Conservation (phyloP, 2,797 vertebrate genomes). For the Octomys mimax region DNA sequence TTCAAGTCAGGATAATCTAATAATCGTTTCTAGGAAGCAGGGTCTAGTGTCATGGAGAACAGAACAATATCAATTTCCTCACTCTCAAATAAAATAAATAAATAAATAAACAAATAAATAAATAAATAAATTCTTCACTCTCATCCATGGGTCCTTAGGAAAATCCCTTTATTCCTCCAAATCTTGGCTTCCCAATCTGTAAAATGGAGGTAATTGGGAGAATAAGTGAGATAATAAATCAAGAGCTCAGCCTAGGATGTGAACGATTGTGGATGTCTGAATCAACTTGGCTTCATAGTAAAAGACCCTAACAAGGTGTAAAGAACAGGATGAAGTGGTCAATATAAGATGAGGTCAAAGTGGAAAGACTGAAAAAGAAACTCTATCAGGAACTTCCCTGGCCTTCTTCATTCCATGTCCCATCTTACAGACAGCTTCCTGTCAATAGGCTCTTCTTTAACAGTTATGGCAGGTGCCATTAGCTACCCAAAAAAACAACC, state of each 20-base stretch:
- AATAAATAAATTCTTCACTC: neutral
- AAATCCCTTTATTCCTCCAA: neutral
- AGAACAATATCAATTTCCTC: neutral
- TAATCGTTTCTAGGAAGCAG: neutral
- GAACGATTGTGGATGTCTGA: accelerated
- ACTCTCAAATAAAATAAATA: no score
- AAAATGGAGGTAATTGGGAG: neutral
- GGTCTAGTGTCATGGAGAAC: neutral
- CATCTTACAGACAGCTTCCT: accelerated
- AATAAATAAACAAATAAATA: no score
- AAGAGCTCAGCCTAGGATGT: neutral
- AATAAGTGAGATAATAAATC: neutral
- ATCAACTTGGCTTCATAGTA: neutral
- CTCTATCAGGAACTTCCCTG: neutral
- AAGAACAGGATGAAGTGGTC: neutral
- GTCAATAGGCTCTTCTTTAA: neutral
- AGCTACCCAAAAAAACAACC: neutral
- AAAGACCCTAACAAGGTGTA: accelerated
- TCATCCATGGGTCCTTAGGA: neutral
- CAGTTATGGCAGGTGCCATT: no score
- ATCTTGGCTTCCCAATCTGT: neutral
- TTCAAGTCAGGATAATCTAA: neutral
- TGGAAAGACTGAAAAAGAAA: neutral
- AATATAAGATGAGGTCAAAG: neutral
- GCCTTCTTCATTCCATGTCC: neutral